Evolutionary conservation across 2,113 vertebrate species (phyloP), one percentile per base, ranked within the genome.

Genomic region (Podarcis muralis): DNA sequence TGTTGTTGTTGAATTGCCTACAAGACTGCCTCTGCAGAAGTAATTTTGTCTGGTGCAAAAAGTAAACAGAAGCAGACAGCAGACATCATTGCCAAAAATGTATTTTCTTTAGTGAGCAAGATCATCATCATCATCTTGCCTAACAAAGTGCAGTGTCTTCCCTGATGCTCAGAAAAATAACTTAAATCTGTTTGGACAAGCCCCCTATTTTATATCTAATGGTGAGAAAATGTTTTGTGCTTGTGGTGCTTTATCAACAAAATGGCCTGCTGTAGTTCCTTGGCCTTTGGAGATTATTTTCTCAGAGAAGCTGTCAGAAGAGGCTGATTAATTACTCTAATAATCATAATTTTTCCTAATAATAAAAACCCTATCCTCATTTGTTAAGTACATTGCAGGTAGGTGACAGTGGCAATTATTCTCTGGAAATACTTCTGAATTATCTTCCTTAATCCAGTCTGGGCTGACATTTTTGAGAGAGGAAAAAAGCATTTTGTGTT

Each of bases 251-350:
- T 96, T 97, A 98, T 98, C 98, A 98, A 96, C 96, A 96, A 96
- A 94, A 94, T 96, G 94, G 95, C 96, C 97, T 96, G 85, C 91
- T 95, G 97, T 96, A 97, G 96, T 95, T 93, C 93, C 93, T 96
- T 96, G 95, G 95, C 96, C 96, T 97, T 95, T 96, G 96, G 95
- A 97, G 97, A 96, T 95, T 95, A 95, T 95, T 96, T 92, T 93
- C 91, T 91, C 88, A 92, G 95, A 96, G 97, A 98, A 97, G 94
- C 97, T 97, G 98, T 97, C 97, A 98, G 90, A 93, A 40, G 83
- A 94, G 93, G 95, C 96, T 98, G 98, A 98, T 98, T 98, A 98
- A 99, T 98, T 98, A 98, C 98, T 96, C 95, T 96, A 98, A 97
- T 97, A 97, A 97, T 96, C 96, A 96, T 97, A 96, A 97, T 97